Conservation (phyloP, 2,888 invertebrate species). For the Subacronicta megacephala region DNA sequence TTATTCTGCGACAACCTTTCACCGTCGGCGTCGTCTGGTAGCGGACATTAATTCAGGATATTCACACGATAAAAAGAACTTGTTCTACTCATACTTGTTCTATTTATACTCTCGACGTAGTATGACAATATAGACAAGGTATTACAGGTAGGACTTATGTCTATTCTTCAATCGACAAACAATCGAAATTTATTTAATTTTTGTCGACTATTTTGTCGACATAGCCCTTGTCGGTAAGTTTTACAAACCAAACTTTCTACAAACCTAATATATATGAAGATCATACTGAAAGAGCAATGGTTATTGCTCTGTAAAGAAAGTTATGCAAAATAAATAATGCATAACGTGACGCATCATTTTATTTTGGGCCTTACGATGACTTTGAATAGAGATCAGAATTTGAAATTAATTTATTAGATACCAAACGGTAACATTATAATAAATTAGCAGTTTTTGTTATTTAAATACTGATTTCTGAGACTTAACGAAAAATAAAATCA, state of each 20-base stretch:
- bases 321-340: slow-evolving; percentile 16
- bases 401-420: neutral
- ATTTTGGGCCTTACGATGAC: slow-evolving; percentile 1
- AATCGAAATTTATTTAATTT: too few relatives aligned
- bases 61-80: slow-evolving; percentile 1
- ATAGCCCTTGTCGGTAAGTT: too few relatives aligned
- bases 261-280: slow-evolving; percentile 1
- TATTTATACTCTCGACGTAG: too few relatives aligned
- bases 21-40: neutral
- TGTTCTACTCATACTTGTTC: neutral
- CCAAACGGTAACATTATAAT: neutral
- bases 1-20: neutral
- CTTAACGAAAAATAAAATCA: too few relatives aligned
- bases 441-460: neutral
- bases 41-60: neutral
- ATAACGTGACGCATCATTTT: slow-evolving; percentile 11
- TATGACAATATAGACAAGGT: too few relatives aligned
- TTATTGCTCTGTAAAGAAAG: slow-evolving; percentile 24
- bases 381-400: slow-evolving; percentile 9
- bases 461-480: too few relatives aligned
- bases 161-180: too few relatives aligned
- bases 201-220: too few relatives aligned
- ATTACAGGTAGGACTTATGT: too few relatives aligned
- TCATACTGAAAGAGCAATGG: neutral
- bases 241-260: slow-evolving; percentile 26